Evolutionary conservation across 2,888 invertebrate genomes (phyloP).

Genomic region (Clanis bilineata): DNA sequence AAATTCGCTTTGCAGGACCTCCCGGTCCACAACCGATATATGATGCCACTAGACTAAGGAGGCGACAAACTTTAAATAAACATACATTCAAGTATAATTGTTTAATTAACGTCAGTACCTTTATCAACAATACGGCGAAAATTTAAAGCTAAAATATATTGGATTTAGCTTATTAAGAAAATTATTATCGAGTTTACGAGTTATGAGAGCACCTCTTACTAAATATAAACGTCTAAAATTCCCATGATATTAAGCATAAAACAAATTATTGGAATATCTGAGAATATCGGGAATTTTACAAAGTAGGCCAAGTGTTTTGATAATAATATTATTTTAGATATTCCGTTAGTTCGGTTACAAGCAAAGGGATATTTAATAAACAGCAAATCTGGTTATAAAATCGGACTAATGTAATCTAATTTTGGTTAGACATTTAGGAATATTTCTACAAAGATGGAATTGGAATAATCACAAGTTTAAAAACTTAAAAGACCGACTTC

Average conservation of each 20-base stretch:
- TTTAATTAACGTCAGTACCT: neutral
- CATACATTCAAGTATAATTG: neutral
- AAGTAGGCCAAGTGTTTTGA: conserved; percentile 15
- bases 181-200: conserved; percentile 11
- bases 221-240: conserved; percentile 33
- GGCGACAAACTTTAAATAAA: neutral
- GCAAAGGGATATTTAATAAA: neutral
- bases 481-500: too few relatives aligned
- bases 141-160: neutral
- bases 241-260: conserved; percentile 31
- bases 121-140: neutral
- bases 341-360: neutral
- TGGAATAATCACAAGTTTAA: too few relatives aligned
- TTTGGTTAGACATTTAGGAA: too few relatives aligned
- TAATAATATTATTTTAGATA: conserved; percentile 1
- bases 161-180: conserved; percentile 17
- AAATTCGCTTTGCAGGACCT: too few relatives aligned
- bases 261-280: conserved; percentile 37
- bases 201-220: conserved; percentile 19
- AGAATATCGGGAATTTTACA: conserved; percentile 28
- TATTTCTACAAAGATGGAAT: too few relatives aligned
- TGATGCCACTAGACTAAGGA: too few relatives aligned
- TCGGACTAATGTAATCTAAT: neutral
- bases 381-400: neutral
- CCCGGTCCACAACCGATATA: too few relatives aligned